Evolutionary conservation across 2,797 vertebrate genomes (phyloP).

Genomic region (Phrynocephalus guinanensis): DNA sequence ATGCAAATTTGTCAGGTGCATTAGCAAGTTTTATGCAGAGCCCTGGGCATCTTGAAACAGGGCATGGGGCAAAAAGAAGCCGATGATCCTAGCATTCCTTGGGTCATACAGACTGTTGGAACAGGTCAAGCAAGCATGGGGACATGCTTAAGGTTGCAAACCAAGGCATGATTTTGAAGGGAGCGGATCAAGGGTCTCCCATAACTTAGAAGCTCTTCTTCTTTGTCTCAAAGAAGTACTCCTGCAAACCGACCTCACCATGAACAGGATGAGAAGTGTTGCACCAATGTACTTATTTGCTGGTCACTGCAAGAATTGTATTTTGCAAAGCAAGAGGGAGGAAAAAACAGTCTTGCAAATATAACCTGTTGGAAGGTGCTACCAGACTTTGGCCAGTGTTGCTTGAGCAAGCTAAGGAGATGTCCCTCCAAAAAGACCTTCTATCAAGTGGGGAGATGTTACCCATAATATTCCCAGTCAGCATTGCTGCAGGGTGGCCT

Average conservation of each 20-base stretch:
- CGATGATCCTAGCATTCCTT: background rate
- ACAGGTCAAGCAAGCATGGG: no score
- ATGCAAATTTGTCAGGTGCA: slow-evolving; percentile 32
- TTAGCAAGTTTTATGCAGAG: background rate
- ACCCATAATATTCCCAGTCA: background rate
- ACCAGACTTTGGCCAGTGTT: no score
- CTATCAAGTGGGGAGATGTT: background rate
- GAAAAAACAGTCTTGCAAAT: no score
- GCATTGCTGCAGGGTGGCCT: accelerated
- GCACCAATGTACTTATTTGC: background rate
- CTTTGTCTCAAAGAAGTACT: no score
- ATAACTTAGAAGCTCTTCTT: no score
- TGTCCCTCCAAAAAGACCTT: no score
- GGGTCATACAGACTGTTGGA: background rate
- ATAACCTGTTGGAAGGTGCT: no score
- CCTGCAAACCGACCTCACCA: background rate
- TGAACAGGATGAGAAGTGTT: background rate
- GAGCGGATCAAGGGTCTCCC: no score
- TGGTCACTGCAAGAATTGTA: background rate
- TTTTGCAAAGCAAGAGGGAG: background rate
- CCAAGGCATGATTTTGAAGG: no score
- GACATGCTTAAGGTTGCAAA: no score
- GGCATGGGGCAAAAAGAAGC: no score
- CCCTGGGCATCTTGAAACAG: background rate
- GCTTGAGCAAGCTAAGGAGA: no score